Evolutionary conservation across 2,888 invertebrate genomes (phyloP).

Genomic region (Dicyrtoma fusca): DNA sequence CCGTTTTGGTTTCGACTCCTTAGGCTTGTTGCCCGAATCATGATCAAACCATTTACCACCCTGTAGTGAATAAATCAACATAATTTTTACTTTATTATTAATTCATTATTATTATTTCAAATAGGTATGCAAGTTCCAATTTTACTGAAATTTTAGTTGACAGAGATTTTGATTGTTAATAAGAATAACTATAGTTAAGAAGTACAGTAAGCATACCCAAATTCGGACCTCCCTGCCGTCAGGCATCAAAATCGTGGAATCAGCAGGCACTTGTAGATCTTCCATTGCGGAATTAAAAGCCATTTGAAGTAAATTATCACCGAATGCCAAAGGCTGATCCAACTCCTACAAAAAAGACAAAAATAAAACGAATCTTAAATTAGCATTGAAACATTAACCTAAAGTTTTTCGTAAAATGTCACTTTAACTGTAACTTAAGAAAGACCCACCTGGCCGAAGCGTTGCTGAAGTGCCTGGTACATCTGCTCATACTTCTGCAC

Average conservation of each 20-base stretch:
- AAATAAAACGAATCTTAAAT: not conserved
- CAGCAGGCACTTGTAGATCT: conserved; percentile 56
- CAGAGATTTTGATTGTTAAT: not conserved
- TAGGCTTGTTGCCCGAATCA: conserved; percentile 10
- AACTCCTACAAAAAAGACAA: conserved; percentile 41
- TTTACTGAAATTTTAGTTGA: no score
- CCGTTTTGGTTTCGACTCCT: conserved; percentile 25
- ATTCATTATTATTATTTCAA: no score
- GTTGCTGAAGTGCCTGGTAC: conserved; percentile 62
- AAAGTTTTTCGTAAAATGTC: no score
- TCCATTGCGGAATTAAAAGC: conserved; percentile 59
- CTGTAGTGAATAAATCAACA: conserved; percentile 13
- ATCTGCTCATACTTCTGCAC: conserved; percentile 63
- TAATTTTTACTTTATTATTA: no score
- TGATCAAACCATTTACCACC: conserved; percentile 32
- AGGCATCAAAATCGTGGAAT: conserved; percentile 47
- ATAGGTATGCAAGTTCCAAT: no score
- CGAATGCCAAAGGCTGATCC: conserved; percentile 51
- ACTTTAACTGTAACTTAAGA: no score
- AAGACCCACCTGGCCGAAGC: conserved; percentile 61
- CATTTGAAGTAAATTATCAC: conserved; percentile 58
- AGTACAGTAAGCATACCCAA: conserved; percentile 18
- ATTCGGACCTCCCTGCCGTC: conserved; percentile 38
- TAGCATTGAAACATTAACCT: no score
- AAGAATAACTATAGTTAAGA: conserved; percentile 1